These are phyloP conservation scores for Lontra canadensis DNA, from an alignment of 2,113 vertebrate genomes.

Conservation along the genomic window DNA sequence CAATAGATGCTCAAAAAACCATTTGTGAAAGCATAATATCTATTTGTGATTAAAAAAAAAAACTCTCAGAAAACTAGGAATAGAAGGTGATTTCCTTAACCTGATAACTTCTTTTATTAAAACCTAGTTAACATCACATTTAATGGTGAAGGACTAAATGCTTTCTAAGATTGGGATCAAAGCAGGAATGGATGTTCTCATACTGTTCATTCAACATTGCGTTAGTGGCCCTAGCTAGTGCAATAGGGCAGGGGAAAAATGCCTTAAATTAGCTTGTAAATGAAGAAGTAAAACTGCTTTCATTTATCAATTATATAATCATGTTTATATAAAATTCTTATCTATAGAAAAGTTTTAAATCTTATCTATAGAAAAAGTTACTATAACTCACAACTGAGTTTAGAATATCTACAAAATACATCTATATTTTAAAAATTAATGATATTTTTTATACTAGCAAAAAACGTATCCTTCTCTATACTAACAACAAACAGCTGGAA, in stretches of 20 bases:
- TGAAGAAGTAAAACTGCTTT: neutral
- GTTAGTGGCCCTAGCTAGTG: neutral
- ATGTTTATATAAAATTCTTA: neutral
- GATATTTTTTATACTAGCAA: neutral
- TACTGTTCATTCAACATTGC: neutral
- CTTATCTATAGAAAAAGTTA: neutral
- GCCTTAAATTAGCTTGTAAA: neutral
- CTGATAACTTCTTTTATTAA: neutral
- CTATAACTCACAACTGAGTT: neutral
- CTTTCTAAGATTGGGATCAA: neutral
- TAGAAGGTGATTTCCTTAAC: neutral
- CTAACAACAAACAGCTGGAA: neutral
- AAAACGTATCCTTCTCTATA: neutral
- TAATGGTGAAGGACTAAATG: neutral
- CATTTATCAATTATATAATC: neutral
- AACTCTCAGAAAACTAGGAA: neutral
- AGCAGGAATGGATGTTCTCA: neutral
- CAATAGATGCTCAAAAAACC: neutral
- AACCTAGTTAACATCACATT: neutral
- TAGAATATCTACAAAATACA: neutral
- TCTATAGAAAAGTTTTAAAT: neutral
- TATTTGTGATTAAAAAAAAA: neutral
- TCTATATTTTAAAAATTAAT: neutral
- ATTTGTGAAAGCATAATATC: neutral
- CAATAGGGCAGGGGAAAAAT: neutral